These are phyloP conservation scores for Heterotis niloticus DNA, from an alignment of 2,113 vertebrate genomes.

Conservation along the genomic window DNA sequence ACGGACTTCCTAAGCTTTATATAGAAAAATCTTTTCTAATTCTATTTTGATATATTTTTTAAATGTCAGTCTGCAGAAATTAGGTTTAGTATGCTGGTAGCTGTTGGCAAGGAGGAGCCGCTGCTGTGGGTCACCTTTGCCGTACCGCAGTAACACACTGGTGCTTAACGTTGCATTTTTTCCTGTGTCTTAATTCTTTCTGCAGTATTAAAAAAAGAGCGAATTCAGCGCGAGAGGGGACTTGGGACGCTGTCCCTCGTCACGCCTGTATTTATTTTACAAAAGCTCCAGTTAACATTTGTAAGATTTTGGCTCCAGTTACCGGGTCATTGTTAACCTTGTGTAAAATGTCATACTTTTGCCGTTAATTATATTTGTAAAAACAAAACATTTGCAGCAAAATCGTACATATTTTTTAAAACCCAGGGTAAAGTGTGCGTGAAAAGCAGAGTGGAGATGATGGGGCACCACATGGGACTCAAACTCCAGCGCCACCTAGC, in stretches of 20 bases:
- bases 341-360: too few relatives aligned
- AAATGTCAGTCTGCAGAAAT: slow-evolving; percentile 8
- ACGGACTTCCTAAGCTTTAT: slow-evolving; percentile 35
- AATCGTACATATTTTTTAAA: slow-evolving; percentile 31
- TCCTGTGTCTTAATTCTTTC: slow-evolving; percentile 7
- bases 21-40: slow-evolving; percentile 24
- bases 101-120: neutral
- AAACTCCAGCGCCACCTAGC: slow-evolving; percentile 19
- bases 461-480: neutral
- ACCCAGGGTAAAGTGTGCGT: slow-evolving; percentile 8
- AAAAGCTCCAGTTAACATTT: too few relatives aligned
- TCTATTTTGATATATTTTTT: slow-evolving; percentile 24
- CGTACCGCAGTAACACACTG: neutral
- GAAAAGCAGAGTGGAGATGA: neutral
- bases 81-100: slow-evolving; percentile 8
- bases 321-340: too few relatives aligned
- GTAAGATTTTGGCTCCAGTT: too few relatives aligned
- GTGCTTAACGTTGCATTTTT: slow-evolving; percentile 3
- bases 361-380: slow-evolving; percentile 15
- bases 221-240: neutral
- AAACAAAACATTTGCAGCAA: slow-evolving; percentile 18
- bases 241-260: neutral
- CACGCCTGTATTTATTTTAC: too few relatives aligned
- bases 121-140: neutral
- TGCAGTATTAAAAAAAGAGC: neutral